Base-by-base conservation (phyloP, 2,888 invertebrate genomes). In the Leistus spinibarbis region DNA sequence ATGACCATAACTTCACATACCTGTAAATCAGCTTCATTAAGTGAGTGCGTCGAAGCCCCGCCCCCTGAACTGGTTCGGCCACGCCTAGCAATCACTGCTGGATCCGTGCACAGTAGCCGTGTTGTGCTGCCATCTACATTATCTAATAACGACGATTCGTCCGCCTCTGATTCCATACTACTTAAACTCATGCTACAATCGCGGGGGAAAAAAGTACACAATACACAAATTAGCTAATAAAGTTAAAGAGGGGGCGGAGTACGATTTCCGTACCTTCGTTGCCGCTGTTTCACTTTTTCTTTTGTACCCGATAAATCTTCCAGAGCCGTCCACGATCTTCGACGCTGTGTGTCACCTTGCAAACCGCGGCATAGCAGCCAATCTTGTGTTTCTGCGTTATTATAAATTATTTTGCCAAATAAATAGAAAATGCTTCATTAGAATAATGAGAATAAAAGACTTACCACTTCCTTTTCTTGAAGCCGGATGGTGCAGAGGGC, bases 301-400 rank as follows among this genome's bases (percentile, higher is more conserved):
- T 88, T 88, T 79, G 88, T 87, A 77, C 88, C 88, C 9, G 87
- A 88, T 68, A 89, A 86, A 82, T 92, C 92, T 83, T 95, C 95
- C 76, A 94, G 87, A n/a, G 94, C 95, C 3, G 95, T 94, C 95
- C 95, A 95, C 78, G 95, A 95, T 83, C 94, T 91, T 79, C 95
- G 88, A 1, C 93, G 88, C 77, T 86, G 85, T 2, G 84, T 81
- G 77, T 86, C 86, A n/a, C 85, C 84, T 79, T 86, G 85, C 0
- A 77, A 27, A 1, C 76, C 76, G 23, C 76, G 77, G 77, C 85
- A 85, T 67, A 86, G 77, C 63, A 76, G 69, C 85, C 85, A 86
- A 79, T 86, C 86, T 80, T 85, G 85, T 63, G 83, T 80, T 75
- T 84, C 85, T 85, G 66, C 20, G 23, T 5, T 13, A 64, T n/a